A percentile compares a stretch with the other conserved stretches of the same genome.
These are phyloP conservation scores for Raja brachyura DNA, from an alignment of 2,113 vertebrate genomes.

Conservation along the genomic window DNA sequence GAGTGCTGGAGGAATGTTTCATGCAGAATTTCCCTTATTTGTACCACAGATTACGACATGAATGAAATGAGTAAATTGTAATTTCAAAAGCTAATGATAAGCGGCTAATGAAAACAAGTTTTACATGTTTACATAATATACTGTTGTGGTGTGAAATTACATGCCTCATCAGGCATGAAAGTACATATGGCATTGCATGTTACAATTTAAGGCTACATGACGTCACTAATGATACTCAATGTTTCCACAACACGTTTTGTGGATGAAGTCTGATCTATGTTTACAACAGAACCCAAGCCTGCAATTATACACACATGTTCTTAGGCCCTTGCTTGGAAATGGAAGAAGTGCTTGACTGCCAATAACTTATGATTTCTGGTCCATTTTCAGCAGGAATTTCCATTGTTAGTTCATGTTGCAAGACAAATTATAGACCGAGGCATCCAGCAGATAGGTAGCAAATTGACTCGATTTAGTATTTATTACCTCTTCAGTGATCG, in stretches of 20 bases:
- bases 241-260: neutral
- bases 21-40: neutral
- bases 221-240: conserved; percentile 29
- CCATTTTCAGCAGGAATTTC: neutral
- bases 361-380: neutral
- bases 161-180: conserved; percentile 35
- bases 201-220: conserved; percentile 27
- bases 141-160: conserved; percentile 14
- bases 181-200: conserved; percentile 34
- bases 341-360: neutral
- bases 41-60: neutral
- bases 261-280: neutral
- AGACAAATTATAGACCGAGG: neutral
- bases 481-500: neutral
- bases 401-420: neutral
- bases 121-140: conserved; percentile 27
- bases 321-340: neutral
- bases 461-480: neutral
- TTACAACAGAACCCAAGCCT: neutral
- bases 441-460: neutral
- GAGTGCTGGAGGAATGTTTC: neutral
- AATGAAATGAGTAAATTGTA: neutral
- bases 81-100: conserved; percentile 35
- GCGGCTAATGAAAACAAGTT: conserved; percentile 35
- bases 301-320: neutral